Evolutionary conservation across 2,888 invertebrate genomes (phyloP), one percentile per base, ranked within the genome.

Genomic region (Aphelenchoides bicaudatus): DNA sequence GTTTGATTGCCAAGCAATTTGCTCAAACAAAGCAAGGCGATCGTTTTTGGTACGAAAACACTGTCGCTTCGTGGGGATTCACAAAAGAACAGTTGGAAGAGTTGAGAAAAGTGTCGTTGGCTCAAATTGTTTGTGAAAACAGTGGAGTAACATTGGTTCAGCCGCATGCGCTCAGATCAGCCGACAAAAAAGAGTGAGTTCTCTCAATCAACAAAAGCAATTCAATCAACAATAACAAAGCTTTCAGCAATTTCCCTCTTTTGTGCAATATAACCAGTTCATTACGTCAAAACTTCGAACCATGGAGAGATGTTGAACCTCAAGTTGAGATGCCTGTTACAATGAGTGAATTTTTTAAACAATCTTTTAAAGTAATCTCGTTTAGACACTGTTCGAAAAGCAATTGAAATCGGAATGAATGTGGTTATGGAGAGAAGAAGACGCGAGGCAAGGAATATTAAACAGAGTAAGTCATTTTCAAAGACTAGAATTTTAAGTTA

Each of bases 41-140:
- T 59, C 72, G 77, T 8, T 77, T 78, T 64, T 77, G 77, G 81
- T 86, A 53, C 60, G 79, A 79, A 52, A 79, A 79, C 65, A 74
- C 72, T 61, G 73, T 79, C 55, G 66, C 69, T 2, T 70, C 74
- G 23, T 74, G 75, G 1, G 67, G 74, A 0, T 78, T 79, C 58
- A 69, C 64, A 13, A 61, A 64, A n/a, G 67, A 66, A 4, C 79
- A 79, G 58, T 59, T 78, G 34, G 59, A 59, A 25, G 72, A 78
- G 55, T 73, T 79, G 43, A 56, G 74, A 5, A 74, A 74, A 53
- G 76, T 74, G 0, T 68, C 70, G 5, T 58, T 78, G 63, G 70
- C 78, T 0, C 56, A 68, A 29, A 59, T 78, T 8, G 62, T 78
- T 19, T 78, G 78, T 55, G 76, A 77, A 49, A 77, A 75, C 56